Conservation (phyloP, 2,113 vertebrate genomes). For the Setophaga coronata region DNA sequence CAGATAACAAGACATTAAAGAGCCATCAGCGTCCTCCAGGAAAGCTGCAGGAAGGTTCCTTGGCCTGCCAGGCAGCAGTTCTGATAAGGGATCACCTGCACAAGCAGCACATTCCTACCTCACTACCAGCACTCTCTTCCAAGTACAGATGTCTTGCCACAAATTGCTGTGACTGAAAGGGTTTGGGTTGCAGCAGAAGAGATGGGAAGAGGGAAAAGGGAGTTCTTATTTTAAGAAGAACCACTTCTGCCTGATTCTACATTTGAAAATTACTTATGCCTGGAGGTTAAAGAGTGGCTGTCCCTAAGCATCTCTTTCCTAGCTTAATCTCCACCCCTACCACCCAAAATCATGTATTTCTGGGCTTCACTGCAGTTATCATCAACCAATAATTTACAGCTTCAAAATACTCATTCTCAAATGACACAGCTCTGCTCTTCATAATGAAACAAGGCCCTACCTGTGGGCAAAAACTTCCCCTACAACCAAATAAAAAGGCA, state of each 20-base stretch:
- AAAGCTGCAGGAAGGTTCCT: neutral
- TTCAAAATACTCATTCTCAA: neutral
- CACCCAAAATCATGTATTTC: neutral
- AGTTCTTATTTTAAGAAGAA: neutral
- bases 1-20: slow-evolving; percentile 16
- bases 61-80: neutral
- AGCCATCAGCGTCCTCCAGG: neutral
- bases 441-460: neutral
- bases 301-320: neutral
- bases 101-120: neutral
- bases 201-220: neutral
- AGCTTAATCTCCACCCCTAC: neutral
- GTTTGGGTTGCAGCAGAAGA: neutral
- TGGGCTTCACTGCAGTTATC: neutral
- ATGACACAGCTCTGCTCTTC: neutral
- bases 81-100: slow-evolving; percentile 39
- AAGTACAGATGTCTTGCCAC: neutral
- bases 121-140: neutral
- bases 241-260: neutral
- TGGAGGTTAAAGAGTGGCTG: neutral
- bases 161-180: neutral
- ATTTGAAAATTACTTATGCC: neutral
- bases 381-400: neutral
- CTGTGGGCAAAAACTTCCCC: neutral
- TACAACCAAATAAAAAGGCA: neutral